Conservation (phyloP, 2,888 invertebrate genomes). For the Exephanes ischioxanthus region DNA sequence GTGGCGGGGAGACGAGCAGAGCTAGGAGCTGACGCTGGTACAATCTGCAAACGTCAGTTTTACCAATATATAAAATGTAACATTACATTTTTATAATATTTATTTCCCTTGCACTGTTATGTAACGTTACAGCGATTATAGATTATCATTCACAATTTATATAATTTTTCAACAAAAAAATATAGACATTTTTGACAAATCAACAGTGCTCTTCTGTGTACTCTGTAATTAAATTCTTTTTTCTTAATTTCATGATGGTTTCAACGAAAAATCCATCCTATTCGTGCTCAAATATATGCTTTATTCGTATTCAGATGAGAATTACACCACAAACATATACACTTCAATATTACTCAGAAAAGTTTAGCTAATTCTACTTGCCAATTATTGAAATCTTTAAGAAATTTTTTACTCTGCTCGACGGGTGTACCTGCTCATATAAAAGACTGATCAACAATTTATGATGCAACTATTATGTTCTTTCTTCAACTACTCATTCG, state of each 20-base stretch:
- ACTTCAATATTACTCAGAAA: not conserved
- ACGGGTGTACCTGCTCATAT: not conserved
- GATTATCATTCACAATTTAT: not conserved
- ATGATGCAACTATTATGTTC: not conserved
- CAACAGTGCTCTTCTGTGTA: constrained; percentile 4
- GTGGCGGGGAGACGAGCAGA: constrained; percentile 84
- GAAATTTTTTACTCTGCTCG: not conserved
- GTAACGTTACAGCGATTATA: constrained; percentile 59
- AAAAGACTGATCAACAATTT: not conserved
- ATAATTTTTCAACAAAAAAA: not conserved
- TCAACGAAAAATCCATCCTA: constrained; percentile 1
- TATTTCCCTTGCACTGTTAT: constrained; percentile 76
- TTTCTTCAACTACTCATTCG: constrained; percentile 25
- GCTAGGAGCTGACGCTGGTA: constrained; percentile 84
- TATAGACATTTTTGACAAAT: not conserved
- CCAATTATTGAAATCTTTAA: not conserved
- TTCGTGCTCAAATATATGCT: not conserved
- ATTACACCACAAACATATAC: not conserved
- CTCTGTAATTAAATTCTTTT: not conserved
- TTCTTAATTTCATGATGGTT: not conserved
- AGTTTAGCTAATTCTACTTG: not conserved
- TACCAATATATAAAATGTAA: constrained; percentile 79
- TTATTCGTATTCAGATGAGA: not conserved
- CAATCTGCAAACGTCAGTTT: constrained; percentile 85
- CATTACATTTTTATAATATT: constrained; percentile 74